Conservation (phyloP, 1,140 invertebrate genomes). For the Glossosoma conforme region DNA sequence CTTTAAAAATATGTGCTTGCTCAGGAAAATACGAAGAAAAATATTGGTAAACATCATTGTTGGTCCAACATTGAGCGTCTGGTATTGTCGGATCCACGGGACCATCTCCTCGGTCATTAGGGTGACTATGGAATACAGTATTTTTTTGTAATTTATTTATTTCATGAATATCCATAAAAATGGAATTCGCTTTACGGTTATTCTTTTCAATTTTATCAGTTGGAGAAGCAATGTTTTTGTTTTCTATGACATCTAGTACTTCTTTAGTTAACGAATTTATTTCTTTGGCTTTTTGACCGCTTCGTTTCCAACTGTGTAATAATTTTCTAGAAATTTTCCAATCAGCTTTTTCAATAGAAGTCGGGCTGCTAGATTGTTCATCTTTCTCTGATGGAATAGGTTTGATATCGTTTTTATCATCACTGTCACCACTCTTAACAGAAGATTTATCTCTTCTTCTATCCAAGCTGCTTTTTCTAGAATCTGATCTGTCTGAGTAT, state of each 20-base stretch:
- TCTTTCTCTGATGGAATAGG: slow-evolving; percentile 16
- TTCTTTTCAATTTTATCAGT: slow-evolving; percentile 1
- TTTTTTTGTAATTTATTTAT: slow-evolving; percentile 13
- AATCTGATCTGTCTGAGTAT: slow-evolving; percentile 26
- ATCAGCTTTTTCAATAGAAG: slow-evolving; percentile 13
- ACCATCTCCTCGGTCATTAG: slow-evolving; percentile 32
- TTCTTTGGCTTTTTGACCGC: slow-evolving; percentile 5
- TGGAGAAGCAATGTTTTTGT: no score
- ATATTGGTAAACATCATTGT: slow-evolving; percentile 76
- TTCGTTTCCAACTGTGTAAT: slow-evolving; percentile 11
- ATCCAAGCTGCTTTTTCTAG: slow-evolving; percentile 16
- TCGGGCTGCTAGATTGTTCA: slow-evolving; percentile 19
- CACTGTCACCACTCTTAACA: slow-evolving; percentile 21
- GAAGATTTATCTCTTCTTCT: slow-evolving; percentile 20
- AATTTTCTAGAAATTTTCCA: slow-evolving; percentile 18
- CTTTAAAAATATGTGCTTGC: slow-evolving; percentile 69
- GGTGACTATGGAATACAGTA: slow-evolving; percentile 17
- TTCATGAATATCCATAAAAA: slow-evolving; percentile 24
- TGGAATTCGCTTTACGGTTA: slow-evolving; percentile 11
- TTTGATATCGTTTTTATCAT: slow-evolving; percentile 23
- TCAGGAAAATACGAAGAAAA: slow-evolving; percentile 69
- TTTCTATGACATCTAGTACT: slow-evolving; percentile 4
- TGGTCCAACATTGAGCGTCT: slow-evolving; percentile 74
- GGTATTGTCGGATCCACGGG: slow-evolving; percentile 65
- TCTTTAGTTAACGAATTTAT: neutral